Evolutionary conservation across 1,140 invertebrate genomes (phyloP).

Genomic region (Atta colombica): DNA sequence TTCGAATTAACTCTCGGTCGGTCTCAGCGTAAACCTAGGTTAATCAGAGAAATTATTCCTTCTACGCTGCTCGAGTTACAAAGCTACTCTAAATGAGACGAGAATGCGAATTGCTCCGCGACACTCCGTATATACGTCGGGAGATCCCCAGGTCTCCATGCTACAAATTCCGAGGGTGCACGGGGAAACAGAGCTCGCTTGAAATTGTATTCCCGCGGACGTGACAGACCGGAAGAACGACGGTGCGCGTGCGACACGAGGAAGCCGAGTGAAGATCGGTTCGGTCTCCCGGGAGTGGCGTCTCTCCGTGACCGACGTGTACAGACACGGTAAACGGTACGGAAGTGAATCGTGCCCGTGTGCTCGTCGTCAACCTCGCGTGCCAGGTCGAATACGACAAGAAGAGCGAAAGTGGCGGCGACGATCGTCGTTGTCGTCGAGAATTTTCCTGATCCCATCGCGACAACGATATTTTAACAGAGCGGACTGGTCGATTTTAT

Average conservation of each 20-base stretch:
- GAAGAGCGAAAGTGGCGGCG: constrained; percentile 7
- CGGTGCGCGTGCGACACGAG: constrained; percentile 42
- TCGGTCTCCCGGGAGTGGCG: constrained; percentile 18
- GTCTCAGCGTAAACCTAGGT: constrained; percentile 28
- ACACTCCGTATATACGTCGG: constrained; percentile 1
- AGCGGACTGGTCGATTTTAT: not conserved
- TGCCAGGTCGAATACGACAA: constrained; percentile 31
- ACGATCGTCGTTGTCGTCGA: constrained; percentile 12
- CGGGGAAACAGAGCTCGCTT: constrained; percentile 1
- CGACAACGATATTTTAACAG: constrained; percentile 9
- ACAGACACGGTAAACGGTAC: constrained; percentile 32
- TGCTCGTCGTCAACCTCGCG: constrained; percentile 40
- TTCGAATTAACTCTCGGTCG: constrained; percentile 47
- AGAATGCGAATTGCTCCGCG: constrained; percentile 46
- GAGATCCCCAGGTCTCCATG: constrained; percentile 11
- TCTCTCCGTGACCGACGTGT: constrained; percentile 42
- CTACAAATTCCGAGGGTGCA: constrained; percentile 23
- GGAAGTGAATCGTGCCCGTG: constrained; percentile 9
- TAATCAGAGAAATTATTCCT: constrained; percentile 60
- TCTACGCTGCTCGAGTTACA: constrained; percentile 47
- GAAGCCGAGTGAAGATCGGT: constrained; percentile 37
- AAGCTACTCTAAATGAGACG: constrained; percentile 55
- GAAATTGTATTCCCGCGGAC: constrained; percentile 55
- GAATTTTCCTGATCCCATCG: constrained; percentile 11
- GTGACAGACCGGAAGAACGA: constrained; percentile 50